A percentile compares a stretch with the other conserved stretches of the same genome.
phyloP scores from a whole-genome alignment of 2,888 invertebrate species.

The Mimachlamys varia region DNA sequence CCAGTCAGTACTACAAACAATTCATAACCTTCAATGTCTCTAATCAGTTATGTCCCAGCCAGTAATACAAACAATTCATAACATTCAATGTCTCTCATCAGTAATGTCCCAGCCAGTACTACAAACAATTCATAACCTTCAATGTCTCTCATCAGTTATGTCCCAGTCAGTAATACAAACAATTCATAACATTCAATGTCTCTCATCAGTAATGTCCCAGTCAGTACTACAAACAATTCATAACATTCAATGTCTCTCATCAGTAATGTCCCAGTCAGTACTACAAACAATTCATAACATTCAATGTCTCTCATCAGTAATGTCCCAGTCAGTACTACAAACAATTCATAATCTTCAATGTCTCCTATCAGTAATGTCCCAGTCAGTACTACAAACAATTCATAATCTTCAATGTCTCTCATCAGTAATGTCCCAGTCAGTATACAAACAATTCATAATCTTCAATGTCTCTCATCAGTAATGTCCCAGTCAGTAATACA shows the following conservation, averaged over 20 bases:
- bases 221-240: slow-evolving; percentile 50
- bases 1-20: slow-evolving; percentile 58
- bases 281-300: neutral
- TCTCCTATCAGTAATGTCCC: slow-evolving; percentile 81
- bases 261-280: slow-evolving; percentile 64
- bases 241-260: slow-evolving; percentile 84
- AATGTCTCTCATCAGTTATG: slow-evolving; percentile 83
- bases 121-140: neutral
- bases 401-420: slow-evolving; percentile 84
- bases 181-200: slow-evolving; percentile 82
- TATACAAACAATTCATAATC: neutral
- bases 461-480: slow-evolving; percentile 84
- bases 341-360: slow-evolving; percentile 80
- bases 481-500: slow-evolving; percentile 60
- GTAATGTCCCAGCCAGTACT: slow-evolving; percentile 63
- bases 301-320: slow-evolving; percentile 83
- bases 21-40: slow-evolving; percentile 82
- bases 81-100: slow-evolving; percentile 84
- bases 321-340: slow-evolving; percentile 60
- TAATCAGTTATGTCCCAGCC: slow-evolving; percentile 77
- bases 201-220: slow-evolving; percentile 77
- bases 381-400: slow-evolving; percentile 56
- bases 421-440: slow-evolving; percentile 66
- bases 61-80: slow-evolving; percentile 39
- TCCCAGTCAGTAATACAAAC: slow-evolving; percentile 59